Percentiles rank a stretch among this genome's conserved stretches.
Evolutionary conservation across 1,140 invertebrate genomes (phyloP).

Genomic region (Lordiphosa clarofinis): DNA sequence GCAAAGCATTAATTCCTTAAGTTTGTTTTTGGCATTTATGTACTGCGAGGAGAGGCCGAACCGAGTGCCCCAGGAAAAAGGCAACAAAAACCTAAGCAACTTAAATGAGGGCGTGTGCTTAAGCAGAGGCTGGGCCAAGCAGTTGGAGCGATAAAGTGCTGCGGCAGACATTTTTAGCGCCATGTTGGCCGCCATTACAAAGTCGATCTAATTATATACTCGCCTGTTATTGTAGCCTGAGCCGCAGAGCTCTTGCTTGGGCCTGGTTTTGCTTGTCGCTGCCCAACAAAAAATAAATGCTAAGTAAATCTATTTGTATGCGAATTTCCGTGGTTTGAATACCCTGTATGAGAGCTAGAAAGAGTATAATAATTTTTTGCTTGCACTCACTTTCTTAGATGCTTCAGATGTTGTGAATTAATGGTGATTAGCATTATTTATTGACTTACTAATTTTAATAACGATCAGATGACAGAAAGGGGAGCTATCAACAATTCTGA

Average conservation of each 20-base stretch:
- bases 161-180: slow-evolving; percentile 55
- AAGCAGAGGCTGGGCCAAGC: neutral
- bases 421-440: slow-evolving; percentile 14
- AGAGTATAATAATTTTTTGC: no score
- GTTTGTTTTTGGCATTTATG: slow-evolving; percentile 56
- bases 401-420: no score
- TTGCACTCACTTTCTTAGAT: no score
- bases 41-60: slow-evolving; percentile 7
- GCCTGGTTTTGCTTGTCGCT: neutral
- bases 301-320: slow-evolving; percentile 49
- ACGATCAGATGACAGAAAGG: neutral
- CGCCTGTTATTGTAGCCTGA: slow-evolving; percentile 38
- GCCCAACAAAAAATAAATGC: slow-evolving; percentile 11
- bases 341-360: no score
- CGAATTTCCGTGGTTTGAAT: slow-evolving; percentile 34
- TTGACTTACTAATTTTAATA: slow-evolving; percentile 4
- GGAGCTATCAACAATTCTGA: no score
- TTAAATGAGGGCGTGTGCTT: slow-evolving; percentile 35
- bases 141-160: slow-evolving; percentile 49
- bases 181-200: slow-evolving; percentile 57
- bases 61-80: slow-evolving; percentile 15
- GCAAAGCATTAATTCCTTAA: slow-evolving; percentile 39
- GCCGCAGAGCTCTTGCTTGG: slow-evolving; percentile 2
- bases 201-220: slow-evolving; percentile 60
- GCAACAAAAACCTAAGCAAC: slow-evolving; percentile 23